These are phyloP conservation scores for Sylvicola cinctus DNA, from an alignment of 2,888 invertebrate genomes.

Conservation along the genomic window DNA sequence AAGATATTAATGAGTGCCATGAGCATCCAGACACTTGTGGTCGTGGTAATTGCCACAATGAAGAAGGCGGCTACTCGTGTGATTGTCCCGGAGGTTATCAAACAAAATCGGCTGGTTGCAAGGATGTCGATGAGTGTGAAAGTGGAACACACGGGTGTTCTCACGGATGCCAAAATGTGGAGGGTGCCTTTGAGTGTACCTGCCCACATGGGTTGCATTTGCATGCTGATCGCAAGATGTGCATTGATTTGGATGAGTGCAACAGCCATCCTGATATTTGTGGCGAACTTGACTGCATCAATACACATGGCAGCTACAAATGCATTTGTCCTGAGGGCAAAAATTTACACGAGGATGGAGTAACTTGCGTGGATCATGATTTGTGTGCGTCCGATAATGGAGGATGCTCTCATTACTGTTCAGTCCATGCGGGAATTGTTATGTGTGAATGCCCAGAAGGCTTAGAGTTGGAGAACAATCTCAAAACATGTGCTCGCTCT, in stretches of 20 bases:
- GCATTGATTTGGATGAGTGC: constrained; percentile 30
- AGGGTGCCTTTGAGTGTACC: constrained; percentile 29
- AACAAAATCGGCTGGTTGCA: constrained; percentile 15
- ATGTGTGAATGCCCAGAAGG: neutral
- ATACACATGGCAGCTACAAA: constrained; percentile 27
- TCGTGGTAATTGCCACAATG: constrained; percentile 19
- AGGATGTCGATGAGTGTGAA: constrained; percentile 29
- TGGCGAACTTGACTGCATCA: constrained; percentile 20
- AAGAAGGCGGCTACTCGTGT: constrained; percentile 30
- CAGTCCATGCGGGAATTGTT: constrained; percentile 3
- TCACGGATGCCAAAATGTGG: constrained; percentile 30
- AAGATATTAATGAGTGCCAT: constrained; percentile 10
- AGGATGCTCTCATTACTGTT: constrained; percentile 30
- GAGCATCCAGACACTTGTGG: constrained; percentile 22
- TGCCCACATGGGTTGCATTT: constrained; percentile 26
- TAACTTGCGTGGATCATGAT: constrained; percentile 18
- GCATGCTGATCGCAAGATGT: constrained; percentile 12
- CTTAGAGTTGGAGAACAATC: constrained; percentile 21
- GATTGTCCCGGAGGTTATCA: constrained; percentile 24
- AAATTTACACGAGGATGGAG: constrained; percentile 13
- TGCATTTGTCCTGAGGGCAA: constrained; percentile 33
- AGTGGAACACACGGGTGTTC: constrained; percentile 27
- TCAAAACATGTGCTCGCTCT: constrained; percentile 23
- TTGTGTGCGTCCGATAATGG: constrained; percentile 28
- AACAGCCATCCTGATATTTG: constrained; percentile 15